Base-by-base conservation (phyloP, 2,113 vertebrate genomes). In the Mungos mungo region DNA sequence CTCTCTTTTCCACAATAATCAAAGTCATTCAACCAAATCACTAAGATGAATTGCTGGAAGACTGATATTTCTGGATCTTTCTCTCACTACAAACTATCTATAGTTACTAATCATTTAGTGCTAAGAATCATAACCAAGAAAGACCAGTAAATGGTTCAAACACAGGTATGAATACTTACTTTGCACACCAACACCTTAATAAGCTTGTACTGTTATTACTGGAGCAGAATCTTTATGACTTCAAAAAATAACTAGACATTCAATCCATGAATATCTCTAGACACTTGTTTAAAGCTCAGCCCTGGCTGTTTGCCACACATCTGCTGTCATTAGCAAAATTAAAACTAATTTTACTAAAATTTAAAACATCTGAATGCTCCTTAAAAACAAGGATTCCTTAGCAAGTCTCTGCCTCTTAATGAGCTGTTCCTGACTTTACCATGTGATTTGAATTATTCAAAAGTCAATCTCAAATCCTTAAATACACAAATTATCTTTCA, bases 321-420 rank as follows among this genome's bases (percentile, higher is more conserved):
- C 97, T 79, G 97, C 80, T 96, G n/a, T 77, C 87, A 93, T 92
- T 91, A 98, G 94, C 29, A 98, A 98, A 98, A 98, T 93, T 96
- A 57, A 98, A 98, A 98, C 82, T 97, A 27, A 97, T 92, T 68
- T 95, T 93, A 97, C 16, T 93, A 83, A 97, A 98, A 97, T 90
- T 97, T 97, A 95, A 97, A 77, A n/a, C 6, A 98, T 65, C 93
- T 97, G 86, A 98, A 96, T 93, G 88, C 81, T 63, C 45, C 83
- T 96, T 97, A 97, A 96, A 95, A 98, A 35, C 31, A 7, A 96
- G 76, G 29, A 95, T 38, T 93, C 95, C 90, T 97, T 96, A 97
- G 88, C 71, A 98, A 60, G 41, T 97, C 95, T 96, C 5, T 92
- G 16, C 82, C 96, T 95, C 85, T 89, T 97, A 98, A 98, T 95